Evolutionary conservation across 2,797 vertebrate genomes (phyloP), one percentile per base, ranked within the genome.

Genomic region (Taeniopygia guttata): DNA sequence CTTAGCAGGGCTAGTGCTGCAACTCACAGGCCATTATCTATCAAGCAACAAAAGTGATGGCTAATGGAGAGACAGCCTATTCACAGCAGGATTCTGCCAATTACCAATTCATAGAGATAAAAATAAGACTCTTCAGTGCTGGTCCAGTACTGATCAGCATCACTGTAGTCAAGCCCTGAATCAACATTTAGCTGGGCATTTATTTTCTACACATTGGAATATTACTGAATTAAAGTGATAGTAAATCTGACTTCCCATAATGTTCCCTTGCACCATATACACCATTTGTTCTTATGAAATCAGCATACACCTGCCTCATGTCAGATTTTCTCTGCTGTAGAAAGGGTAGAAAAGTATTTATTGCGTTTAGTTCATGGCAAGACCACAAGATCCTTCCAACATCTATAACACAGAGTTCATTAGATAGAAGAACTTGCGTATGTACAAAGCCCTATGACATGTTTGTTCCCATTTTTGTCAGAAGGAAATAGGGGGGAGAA

Each of bases 281-380:
- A 76, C 4, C 16, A 25, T 29, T 55, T 56, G 19, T 8, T 76
- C 70, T 62, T n/a, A 3, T 13, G 30, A 87, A 81, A 86, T 45
- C 16, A 69, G 67, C 2, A 4, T 0, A 2, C 6, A 74, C 25
- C n/a, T 56, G 25, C 19, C 27, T 69, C 0, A 0, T 38, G 30
- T 63, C 68, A 55, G 1, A 0, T 51, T 52, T 68, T 43, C 29
- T 73, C 32, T 52, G 23, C 64, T n/a, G 68, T 12, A 51, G 43
- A 78, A 77, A 12, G 6, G 5, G 15, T 40, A 72, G 34, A 54
- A 58, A 48, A 80, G 3, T 62, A 36, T 34, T 64, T 52, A 30
- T 15, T 34, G 27, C 20, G 70, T 75, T 84, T 66, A 68, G 58
- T 23, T 78, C 34, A 36, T 1, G 3, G 26, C 49, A 77, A 64